A percentile compares a stretch with the other conserved stretches of the same genome.
Evolutionary conservation across 2,888 invertebrate species (phyloP).

Genomic region (Dromius quadrimaculatus): DNA sequence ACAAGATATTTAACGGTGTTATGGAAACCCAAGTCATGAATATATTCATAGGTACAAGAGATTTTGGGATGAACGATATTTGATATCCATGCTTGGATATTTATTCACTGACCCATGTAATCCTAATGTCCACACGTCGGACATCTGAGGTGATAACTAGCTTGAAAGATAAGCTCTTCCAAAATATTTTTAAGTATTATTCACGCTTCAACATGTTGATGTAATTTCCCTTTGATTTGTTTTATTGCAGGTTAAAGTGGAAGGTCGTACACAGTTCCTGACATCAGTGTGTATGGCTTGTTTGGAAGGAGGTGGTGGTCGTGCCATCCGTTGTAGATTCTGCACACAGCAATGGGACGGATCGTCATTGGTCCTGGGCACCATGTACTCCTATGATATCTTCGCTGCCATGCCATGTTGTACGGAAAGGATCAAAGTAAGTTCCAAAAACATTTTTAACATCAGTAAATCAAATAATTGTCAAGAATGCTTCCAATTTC

Average conservation of each 20-base stretch:
- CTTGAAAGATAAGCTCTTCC: background rate
- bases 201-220: background rate
- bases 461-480: background rate
- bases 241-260: constrained; percentile 83
- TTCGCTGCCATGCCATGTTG: constrained; percentile 98
- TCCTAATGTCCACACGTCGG: no score
- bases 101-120: no score
- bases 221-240: background rate
- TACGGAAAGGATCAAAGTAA: constrained; percentile 89
- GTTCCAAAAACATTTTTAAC: constrained; percentile 52
- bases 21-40: constrained; percentile 40
- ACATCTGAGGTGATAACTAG: background rate
- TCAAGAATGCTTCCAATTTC: no score
- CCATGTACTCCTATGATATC: constrained; percentile 98
- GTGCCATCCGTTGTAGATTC: constrained; percentile 85
- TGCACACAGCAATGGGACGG: constrained; percentile 93
- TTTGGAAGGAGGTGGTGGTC: constrained; percentile 84
- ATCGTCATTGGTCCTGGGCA: constrained; percentile 91
- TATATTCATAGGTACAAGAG: constrained; percentile 38
- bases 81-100: no score
- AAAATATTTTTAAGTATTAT: background rate
- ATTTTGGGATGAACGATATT: constrained; percentile 49
- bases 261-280: constrained; percentile 89
- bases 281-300: constrained; percentile 96
- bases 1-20: constrained; percentile 47